phyloP scores from a whole-genome alignment of 2,797 vertebrate species.

The Pogoniulus pusillus region DNA sequence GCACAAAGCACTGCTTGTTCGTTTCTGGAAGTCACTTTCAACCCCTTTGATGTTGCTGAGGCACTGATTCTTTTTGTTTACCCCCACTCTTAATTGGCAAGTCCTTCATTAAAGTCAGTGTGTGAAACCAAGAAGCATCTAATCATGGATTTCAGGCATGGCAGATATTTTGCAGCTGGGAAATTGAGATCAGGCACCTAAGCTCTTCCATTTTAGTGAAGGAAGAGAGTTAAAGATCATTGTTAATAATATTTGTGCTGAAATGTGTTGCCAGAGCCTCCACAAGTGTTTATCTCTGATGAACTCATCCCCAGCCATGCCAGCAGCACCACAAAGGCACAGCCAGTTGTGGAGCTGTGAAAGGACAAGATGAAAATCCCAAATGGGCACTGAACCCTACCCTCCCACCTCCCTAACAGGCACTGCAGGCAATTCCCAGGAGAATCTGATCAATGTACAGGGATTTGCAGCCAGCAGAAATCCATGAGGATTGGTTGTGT shows the following conservation, averaged over 20 bases:
- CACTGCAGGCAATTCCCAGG: background rate
- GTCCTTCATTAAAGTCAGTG: background rate
- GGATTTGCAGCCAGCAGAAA: background rate
- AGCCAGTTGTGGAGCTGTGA: background rate
- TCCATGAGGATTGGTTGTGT: background rate
- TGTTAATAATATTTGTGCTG: background rate
- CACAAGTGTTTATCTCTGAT: background rate
- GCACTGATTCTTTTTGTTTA: background rate
- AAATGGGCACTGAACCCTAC: background rate
- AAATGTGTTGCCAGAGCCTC: background rate
- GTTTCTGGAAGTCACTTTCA: background rate
- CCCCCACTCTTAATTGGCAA: background rate
- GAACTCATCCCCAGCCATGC: background rate
- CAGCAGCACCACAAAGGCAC: background rate
- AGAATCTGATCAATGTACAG: background rate
- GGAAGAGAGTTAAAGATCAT: background rate
- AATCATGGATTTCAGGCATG: background rate
- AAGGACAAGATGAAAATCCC: background rate
- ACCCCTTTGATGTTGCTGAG: background rate
- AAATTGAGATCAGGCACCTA: background rate
- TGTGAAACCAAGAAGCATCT: background rate
- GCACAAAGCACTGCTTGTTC: background rate
- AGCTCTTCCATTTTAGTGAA: background rate
- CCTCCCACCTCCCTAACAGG: background rate
- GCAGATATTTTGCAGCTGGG: background rate